phyloP scores from a whole-genome alignment of 2,113 vertebrate species.

The Dendrocopos noguchii region DNA sequence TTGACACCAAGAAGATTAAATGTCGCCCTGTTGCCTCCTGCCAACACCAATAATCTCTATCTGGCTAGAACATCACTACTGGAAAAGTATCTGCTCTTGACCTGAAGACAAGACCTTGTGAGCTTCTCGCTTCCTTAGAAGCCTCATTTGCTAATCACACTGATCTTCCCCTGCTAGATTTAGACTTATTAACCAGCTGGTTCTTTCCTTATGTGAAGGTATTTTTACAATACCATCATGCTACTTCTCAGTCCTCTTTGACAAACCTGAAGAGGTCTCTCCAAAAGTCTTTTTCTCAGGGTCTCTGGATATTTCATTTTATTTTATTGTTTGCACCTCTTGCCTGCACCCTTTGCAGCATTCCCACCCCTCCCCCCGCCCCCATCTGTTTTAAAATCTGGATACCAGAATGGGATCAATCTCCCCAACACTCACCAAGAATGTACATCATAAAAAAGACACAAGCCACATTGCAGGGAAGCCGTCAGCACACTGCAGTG shows the following conservation, averaged over 20 bases:
- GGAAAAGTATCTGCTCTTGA: neutral
- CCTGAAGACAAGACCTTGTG: neutral
- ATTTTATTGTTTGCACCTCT: neutral
- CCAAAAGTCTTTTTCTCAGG: neutral
- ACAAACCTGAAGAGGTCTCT: neutral
- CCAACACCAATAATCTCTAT: neutral
- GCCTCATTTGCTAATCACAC: neutral
- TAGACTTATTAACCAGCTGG: neutral
- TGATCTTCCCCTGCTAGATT: neutral
- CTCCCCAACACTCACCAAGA: constrained; percentile 65
- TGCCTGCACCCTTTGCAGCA: neutral
- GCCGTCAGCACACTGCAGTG: constrained; percentile 42
- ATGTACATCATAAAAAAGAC: constrained; percentile 66
- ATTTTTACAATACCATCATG: neutral
- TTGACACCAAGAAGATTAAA: neutral
- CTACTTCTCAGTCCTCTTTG: neutral
- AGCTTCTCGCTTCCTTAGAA: neutral
- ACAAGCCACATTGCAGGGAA: constrained; percentile 63
- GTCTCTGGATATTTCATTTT: neutral
- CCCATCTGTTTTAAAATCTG: constrained; percentile 63
- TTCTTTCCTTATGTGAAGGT: neutral
- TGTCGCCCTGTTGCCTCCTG: neutral
- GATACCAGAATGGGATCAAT: constrained; percentile 63
- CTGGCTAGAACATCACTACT: neutral
- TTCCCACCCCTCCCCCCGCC: neutral